Evolutionary conservation across 1,140 invertebrate genomes (phyloP), one percentile per base, ranked within the genome.

Genomic region (Sarcophaga bullata): DNA sequence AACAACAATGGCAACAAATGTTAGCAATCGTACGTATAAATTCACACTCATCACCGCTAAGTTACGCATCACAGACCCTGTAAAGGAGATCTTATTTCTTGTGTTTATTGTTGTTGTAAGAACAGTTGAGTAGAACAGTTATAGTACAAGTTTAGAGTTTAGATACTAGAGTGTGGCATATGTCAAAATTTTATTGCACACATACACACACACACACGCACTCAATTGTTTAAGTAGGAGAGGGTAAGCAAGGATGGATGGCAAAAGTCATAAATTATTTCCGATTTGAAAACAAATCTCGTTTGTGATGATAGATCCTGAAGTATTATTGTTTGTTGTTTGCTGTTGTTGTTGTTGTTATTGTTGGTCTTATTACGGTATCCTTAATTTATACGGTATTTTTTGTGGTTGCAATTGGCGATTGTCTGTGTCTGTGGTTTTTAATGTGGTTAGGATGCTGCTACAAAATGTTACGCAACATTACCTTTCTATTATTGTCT

Each of bases 161-260:
- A 58, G 54, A 58, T 37, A 58, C 54, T 58, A 58, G 54, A 58
- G 54, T 58, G 54, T 58, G 54, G 54, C 54, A 58, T 58, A 58
- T 58, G 54, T 58, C 54, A 58, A 15, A 58, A 58, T 58, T 58
- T 13, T 13, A 58, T 15, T 2, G 6, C 54, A 58, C 15, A 58
- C 50, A 58, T 2, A 58, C 54, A 58, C 13, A 37, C 25, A 37
- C 25, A 2, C 15, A n/a, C 54, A 15, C 6, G 1, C 15, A n/a
- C 54, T 3, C 6, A 15, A 58, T 58, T 58, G 7, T 58, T n/a
- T n/a, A 15, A 15, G 54, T 4, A 13, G 54, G n/a, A 15, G 11
- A 13, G 11, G 54, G 13, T 15, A 58, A 13, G n/a, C 15, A 58
- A 58, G n/a, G 13, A 13, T 15, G 54, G 25, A 37, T 37, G 25